Evolutionary conservation across 2,888 invertebrate species (phyloP), one percentile per base, ranked within the genome.

Genomic region (Sussaba pulchella): DNA sequence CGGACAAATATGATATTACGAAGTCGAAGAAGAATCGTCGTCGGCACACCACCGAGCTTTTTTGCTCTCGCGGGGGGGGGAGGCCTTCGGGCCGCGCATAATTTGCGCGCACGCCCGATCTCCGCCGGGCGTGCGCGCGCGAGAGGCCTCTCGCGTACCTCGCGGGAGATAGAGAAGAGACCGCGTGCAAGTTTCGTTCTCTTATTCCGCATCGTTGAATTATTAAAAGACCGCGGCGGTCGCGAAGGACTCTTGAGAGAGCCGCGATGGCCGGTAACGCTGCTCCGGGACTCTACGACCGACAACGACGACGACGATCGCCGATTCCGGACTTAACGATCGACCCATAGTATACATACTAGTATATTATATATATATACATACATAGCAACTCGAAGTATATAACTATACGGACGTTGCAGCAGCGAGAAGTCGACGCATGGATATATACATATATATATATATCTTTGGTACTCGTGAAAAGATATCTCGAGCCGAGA

Each of bases 181-280:
- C 79, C 79, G 54, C 67, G 63, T 69, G 74, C 79, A 70, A 70
- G 79, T 79, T 74, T 74, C 74, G 63, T 64, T 74, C 74, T 79
- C 70, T 17, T 78, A 74, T 70, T 79, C 81, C 69, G 73, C 84
- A 78, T 85, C 85, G 85, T 85, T 87, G 87, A 87, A 87, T 87
- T 87, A 87, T 87, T 87, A 85, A 87, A 87, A 84, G 85, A n/a
- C 84, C 81, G 75, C 73, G 71, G 52, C 36, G 73, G 41, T 45
- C 43, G 50, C 67, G 59, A n/a, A 43, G 78, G 57, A 69, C 41
- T 39, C 69, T n/a, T 57, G 70, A 57, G 54, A 41, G 70, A 43
- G 70, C 61, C 57, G 57, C 57, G 52, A 54, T 24, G n/a, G 52
- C 54, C 36, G 70, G 57, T 57, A 70, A 70, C 70, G 70, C 70